Base-by-base conservation (phyloP, 1,140 invertebrate genomes). In the Meloidogyne floridensis region DNA sequence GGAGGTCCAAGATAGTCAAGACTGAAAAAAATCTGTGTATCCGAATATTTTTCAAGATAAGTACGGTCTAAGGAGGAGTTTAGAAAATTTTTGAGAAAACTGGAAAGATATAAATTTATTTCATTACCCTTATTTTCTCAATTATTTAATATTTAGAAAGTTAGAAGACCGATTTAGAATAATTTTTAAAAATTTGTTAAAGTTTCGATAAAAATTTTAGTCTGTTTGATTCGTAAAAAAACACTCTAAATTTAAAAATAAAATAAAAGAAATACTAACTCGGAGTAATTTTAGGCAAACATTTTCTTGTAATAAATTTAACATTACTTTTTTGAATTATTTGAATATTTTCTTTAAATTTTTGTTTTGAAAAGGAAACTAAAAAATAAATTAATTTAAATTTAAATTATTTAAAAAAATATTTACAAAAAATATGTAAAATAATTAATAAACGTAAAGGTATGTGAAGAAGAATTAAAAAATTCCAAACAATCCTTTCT, bases 401-500 rank as follows among this genome's bases (percentile, higher is more conserved):
- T 15, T 4, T 4, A 4, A 59, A 59, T 59, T 59, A 59, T 15
- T 59, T 15, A 15, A 59, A 43, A 75, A 75, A 56, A 32, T 32
- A 32, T 32, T 53, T 56, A 18, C 51, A 69, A 77, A 53, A 77
- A 43, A 69, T 69, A 43, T 77, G 20, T 69, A 80, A 43, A 42
- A 32, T 59, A 79, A 81, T 81, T 15, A 81, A 51, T 32, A 79
- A 43, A 8, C 80, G 75, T 47, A 82, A 59, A 18, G 81, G 65
- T 15, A 74, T 53, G 54, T 86, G 81, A 15, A 78, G n/a, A 11
- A 81, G 18, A 3, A 84, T 72, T 9, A 65, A 77, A 43, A 85
- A 53, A 56, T 85, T 73, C 81, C 84, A 85, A 18, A 87, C 32
- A 11, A 80, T 77, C 20, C 84, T 72, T 32, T 85, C 84, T 72